These are phyloP conservation scores for Enteromius radiatus DNA, from an alignment of 2,797 vertebrate genomes.

Conservation along the genomic window DNA sequence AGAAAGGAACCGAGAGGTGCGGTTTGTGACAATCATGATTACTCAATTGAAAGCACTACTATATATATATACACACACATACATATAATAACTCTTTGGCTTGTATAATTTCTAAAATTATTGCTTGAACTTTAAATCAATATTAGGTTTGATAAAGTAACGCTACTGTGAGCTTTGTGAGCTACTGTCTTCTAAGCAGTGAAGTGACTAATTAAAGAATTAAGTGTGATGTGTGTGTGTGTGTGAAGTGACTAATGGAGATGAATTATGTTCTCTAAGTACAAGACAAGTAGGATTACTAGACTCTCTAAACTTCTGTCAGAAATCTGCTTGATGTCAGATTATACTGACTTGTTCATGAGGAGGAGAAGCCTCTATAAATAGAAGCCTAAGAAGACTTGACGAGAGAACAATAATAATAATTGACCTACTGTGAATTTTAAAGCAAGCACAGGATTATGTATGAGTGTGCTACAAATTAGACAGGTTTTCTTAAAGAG, in stretches of 20 bases:
- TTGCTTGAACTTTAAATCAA: too few species aligned
- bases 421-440: constrained; percentile 9
- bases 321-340: constrained; percentile 38
- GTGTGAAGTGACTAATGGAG: constrained; percentile 10
- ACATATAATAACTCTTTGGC: too few species aligned
- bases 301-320: constrained; percentile 31
- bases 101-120: too few species aligned
- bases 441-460: constrained; percentile 6
- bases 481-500: constrained; percentile 5
- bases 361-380: background rate
- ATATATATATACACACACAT: too few species aligned
- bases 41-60: too few species aligned
- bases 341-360: constrained; percentile 17
- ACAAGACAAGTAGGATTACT: constrained; percentile 42
- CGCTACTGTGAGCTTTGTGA: too few species aligned
- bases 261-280: constrained; percentile 24
- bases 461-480: background rate
- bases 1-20: too few species aligned
- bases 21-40: too few species aligned
- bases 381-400: constrained; percentile 8
- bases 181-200: constrained; percentile 8
- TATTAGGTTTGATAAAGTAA: too few species aligned
- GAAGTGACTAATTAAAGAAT: constrained; percentile 46
- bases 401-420: constrained; percentile 21
- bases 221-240: background rate